These are phyloP conservation scores for Pseudonaja textilis DNA, from an alignment of 2,113 vertebrate species.

Conservation along the genomic window DNA sequence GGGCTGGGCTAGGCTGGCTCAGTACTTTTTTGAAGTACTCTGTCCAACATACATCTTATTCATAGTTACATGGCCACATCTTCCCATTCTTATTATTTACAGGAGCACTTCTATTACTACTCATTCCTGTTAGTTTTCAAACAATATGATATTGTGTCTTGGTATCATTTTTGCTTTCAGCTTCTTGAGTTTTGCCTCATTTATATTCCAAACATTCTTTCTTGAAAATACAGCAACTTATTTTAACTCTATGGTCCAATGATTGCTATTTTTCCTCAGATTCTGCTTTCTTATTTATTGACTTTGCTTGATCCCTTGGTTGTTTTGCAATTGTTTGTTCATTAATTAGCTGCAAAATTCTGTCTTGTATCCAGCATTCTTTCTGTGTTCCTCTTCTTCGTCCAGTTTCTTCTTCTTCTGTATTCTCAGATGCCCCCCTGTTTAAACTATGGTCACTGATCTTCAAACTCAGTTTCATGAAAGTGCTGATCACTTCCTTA, in stretches of 20 bases:
- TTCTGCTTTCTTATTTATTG: background rate
- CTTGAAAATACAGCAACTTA: background rate
- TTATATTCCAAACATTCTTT: background rate
- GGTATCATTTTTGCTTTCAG: background rate
- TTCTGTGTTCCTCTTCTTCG: background rate
- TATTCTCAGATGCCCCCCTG: background rate
- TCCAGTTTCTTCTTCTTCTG: background rate
- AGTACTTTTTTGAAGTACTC: background rate
- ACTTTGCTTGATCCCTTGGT: background rate
- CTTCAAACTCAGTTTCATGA: background rate
- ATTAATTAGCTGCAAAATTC: background rate
- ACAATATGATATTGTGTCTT: background rate
- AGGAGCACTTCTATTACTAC: background rate
- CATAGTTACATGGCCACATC: background rate
- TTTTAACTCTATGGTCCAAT: background rate
- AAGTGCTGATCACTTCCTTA: background rate
- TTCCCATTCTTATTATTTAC: background rate
- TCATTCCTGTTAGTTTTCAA: background rate
- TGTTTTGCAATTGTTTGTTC: background rate
- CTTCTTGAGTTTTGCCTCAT: background rate
- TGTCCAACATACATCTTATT: background rate
- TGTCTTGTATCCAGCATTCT: background rate
- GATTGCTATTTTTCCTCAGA: background rate
- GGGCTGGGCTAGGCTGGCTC: background rate
- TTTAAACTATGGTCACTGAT: background rate